phyloP scores from a whole-genome alignment of 23 tunicate species.

The Clavelina lepadiformis region DNA sequence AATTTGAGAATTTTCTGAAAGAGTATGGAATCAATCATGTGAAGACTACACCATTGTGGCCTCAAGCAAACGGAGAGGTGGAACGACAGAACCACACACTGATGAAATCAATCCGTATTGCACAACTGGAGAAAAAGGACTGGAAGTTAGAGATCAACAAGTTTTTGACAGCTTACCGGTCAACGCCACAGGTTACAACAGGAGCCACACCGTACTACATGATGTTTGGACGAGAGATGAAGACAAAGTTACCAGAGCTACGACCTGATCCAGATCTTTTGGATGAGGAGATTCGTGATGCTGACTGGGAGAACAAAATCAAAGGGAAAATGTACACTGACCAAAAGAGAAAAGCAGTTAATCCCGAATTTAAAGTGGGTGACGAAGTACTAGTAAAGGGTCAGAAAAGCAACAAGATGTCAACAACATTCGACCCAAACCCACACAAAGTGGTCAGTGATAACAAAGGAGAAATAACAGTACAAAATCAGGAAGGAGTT shows the following conservation, averaged over 20 bases:
- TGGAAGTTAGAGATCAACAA: slow-evolving; percentile 27
- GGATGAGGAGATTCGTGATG: slow-evolving; percentile 23
- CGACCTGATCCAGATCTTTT: not conserved
- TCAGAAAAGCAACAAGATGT: too few relatives aligned
- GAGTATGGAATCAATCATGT: slow-evolving; percentile 34
- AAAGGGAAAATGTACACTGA: slow-evolving; percentile 24
- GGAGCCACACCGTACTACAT: slow-evolving; percentile 30
- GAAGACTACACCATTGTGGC: slow-evolving; percentile 23
- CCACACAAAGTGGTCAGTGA: slow-evolving; percentile 3
- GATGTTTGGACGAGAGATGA: slow-evolving; percentile 35
- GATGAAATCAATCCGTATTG: slow-evolving; percentile 29
- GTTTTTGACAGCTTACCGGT: slow-evolving; percentile 29
- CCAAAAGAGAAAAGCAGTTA: slow-evolving; percentile 19
- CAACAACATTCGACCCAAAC: not conserved
- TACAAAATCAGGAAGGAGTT: slow-evolving; percentile 14
- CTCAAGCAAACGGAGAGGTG: slow-evolving; percentile 30
- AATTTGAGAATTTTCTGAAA: slow-evolving; percentile 17
- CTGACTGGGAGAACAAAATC: slow-evolving; percentile 15
- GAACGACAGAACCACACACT: slow-evolving; percentile 39
- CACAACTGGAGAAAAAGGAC: slow-evolving; percentile 11
- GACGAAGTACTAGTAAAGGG: too few relatives aligned
- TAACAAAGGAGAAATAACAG: slow-evolving; percentile 8
- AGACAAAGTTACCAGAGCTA: slow-evolving; percentile 32
- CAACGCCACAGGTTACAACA: slow-evolving; percentile 38
- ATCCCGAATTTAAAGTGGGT: slow-evolving; percentile 16